Conservation (phyloP, 2,797 vertebrate species). For the Erpetoichthys calabaricus region DNA sequence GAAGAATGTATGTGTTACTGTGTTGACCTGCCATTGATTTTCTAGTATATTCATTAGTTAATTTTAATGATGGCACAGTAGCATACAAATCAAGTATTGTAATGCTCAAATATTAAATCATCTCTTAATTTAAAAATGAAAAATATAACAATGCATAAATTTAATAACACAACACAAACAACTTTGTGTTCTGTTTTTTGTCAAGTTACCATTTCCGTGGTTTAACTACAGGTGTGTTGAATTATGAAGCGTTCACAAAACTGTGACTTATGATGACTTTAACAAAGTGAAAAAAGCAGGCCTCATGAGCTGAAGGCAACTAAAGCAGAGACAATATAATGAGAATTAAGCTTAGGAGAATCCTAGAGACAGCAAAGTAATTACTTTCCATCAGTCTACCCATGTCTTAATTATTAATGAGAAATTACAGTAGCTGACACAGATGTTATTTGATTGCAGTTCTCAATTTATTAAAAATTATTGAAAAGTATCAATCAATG, state of each 20-base stretch:
- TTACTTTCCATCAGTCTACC: too few species aligned
- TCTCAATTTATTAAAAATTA: too few species aligned
- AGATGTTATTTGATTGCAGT: too few species aligned
- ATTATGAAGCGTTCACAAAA: background rate
- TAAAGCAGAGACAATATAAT: background rate
- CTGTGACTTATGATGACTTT: background rate
- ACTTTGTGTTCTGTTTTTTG: conserved; percentile 13
- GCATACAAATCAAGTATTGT: background rate
- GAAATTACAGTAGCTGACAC: too few species aligned
- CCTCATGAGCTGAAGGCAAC: background rate
- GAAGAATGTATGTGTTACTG: too few species aligned
- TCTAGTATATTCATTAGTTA: too few species aligned
- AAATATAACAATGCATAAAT: conserved; percentile 5
- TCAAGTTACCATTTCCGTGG: background rate
- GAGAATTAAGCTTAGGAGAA: too few species aligned
- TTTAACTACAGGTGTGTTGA: background rate
- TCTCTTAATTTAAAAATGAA: conserved; percentile 2
- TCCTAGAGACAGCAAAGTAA: too few species aligned
- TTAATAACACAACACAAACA: conserved; percentile 3
- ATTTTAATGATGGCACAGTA: too few species aligned
- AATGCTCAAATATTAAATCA: background rate
- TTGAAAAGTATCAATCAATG: too few species aligned
- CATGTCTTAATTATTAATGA: too few species aligned
- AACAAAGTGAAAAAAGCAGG: background rate
- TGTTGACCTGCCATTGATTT: too few species aligned